These are phyloP conservation scores for Otus scops DNA, from an alignment of 2,797 vertebrate genomes.

Conservation along the genomic window DNA sequence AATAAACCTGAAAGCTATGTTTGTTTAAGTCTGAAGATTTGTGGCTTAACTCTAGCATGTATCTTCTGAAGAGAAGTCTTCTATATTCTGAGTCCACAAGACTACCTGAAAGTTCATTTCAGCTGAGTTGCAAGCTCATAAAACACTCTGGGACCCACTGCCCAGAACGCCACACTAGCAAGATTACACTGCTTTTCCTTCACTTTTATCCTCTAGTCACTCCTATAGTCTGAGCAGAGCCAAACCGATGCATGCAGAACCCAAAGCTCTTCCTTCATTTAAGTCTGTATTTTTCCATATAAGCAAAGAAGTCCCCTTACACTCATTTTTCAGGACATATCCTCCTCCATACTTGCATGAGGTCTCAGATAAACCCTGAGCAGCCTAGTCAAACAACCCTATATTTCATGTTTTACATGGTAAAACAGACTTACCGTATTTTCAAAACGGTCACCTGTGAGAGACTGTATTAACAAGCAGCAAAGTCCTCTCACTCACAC, in stretches of 20 bases:
- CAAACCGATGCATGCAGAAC: background rate
- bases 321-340: background rate
- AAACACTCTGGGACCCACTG: background rate
- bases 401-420: background rate
- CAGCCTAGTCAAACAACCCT: slow-evolving; percentile 1
- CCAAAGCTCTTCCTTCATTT: background rate
- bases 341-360: background rate
- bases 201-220: background rate
- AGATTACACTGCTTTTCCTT: background rate
- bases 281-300: background rate
- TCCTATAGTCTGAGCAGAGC: background rate
- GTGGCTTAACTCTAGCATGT: background rate
- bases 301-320: background rate
- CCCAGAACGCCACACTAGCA: background rate
- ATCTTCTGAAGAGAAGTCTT: background rate
- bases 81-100: background rate
- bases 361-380: background rate
- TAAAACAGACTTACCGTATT: background rate
- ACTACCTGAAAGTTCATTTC: background rate
- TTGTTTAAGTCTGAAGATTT: background rate
- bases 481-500: background rate
- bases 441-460: background rate
- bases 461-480: background rate
- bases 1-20: background rate
- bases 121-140: background rate